A percentile compares a stretch with the other conserved stretches of the same genome.
Conservation (phyloP, 2,113 vertebrate genomes). For the Rhinolophus ferrumequinum region DNA sequence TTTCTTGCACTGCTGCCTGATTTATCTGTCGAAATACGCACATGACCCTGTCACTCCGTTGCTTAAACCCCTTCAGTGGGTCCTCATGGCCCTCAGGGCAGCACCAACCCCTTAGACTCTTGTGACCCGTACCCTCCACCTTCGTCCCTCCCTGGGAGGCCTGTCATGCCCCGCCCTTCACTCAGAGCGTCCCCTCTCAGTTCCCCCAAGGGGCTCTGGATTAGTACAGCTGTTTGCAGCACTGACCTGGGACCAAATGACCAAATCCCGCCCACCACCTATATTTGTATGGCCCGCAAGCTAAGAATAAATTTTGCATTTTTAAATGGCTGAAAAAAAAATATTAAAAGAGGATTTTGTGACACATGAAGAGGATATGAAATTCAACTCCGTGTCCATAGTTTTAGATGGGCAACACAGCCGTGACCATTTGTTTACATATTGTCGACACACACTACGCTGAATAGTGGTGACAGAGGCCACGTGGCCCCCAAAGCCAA, state of each 20-base stretch:
- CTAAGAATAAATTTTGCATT: neutral
- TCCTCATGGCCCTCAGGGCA: neutral
- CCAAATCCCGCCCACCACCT: neutral
- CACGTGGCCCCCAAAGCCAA: neutral
- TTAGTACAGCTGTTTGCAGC: neutral
- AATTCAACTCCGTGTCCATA: neutral
- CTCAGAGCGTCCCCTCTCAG: neutral
- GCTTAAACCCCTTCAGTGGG: neutral
- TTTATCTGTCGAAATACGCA: neutral
- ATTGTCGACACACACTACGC: fast-evolving
- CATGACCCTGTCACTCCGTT: neutral
- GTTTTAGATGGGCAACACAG: neutral
- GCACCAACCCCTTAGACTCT: neutral
- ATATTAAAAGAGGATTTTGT: neutral
- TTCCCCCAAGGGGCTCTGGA: neutral
- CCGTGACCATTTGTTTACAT: neutral
- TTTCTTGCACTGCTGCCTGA: neutral
- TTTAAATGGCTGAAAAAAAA: neutral
- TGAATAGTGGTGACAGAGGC: neutral
- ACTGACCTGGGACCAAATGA: fast-evolving
- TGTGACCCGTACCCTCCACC: fast-evolving
- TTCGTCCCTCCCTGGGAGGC: neutral
- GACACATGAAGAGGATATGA: neutral
- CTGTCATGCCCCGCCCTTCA: fast-evolving
- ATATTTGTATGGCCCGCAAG: neutral